Evolutionary conservation across 2,888 invertebrate genomes (phyloP).

Genomic region (Folsomia manolachei): DNA sequence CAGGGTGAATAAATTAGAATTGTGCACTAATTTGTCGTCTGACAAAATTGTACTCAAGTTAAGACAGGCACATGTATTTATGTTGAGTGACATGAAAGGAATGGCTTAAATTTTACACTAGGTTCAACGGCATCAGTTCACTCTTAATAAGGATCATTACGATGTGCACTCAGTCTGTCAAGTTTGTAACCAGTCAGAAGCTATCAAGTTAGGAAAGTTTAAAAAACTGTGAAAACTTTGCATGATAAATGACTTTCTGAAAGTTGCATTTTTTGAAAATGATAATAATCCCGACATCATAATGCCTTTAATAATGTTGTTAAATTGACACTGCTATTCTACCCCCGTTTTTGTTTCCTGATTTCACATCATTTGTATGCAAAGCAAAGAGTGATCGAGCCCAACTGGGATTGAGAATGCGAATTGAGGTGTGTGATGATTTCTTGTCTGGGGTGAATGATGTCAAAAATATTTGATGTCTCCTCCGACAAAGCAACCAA

Average conservation of each 20-base stretch:
- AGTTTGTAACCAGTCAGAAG: too few species aligned
- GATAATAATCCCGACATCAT: not conserved
- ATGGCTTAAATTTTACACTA: too few species aligned
- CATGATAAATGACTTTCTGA: not conserved
- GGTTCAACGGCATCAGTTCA: too few species aligned
- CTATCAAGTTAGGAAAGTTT: not conserved
- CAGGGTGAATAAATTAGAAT: too few species aligned
- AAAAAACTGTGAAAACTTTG: not conserved
- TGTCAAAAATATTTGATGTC: not conserved
- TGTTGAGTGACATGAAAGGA: too few species aligned
- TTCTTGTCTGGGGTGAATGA: not conserved
- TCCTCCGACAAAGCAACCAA: not conserved
- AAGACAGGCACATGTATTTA: too few species aligned
- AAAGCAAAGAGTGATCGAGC: too few species aligned
- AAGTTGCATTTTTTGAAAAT: not conserved
- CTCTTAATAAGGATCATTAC: too few species aligned
- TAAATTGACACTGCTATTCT: not conserved
- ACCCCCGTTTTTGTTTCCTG: not conserved
- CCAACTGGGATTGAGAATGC: too few species aligned
- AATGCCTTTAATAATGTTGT: not conserved
- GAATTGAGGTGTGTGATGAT: constrained; percentile 12
- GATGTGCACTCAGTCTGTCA: too few species aligned
- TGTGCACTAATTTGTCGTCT: too few species aligned
- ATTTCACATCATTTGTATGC: not conserved
- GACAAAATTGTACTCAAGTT: too few species aligned